phyloP scores from a whole-genome alignment of 2,113 vertebrate genomes.

The Siniperca chuatsi region DNA sequence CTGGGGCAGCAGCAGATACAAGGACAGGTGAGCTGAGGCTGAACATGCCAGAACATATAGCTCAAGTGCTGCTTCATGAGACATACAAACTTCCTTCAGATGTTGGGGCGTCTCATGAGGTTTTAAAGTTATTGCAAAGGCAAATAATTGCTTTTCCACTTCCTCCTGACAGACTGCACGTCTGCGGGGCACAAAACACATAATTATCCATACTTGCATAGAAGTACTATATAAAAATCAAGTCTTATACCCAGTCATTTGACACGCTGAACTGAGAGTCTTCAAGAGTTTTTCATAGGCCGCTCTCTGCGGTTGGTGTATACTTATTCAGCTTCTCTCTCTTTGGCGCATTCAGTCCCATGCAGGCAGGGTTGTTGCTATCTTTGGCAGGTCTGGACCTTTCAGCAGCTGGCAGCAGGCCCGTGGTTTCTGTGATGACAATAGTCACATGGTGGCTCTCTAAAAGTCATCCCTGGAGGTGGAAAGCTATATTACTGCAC shows the following conservation, averaged over 20 bases:
- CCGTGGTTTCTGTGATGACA: slow-evolving; percentile 63
- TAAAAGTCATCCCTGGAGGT: slow-evolving; percentile 51
- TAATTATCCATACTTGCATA: slow-evolving; percentile 68
- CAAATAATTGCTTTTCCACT: slow-evolving; percentile 64
- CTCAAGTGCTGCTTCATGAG: not conserved
- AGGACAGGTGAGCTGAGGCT: slow-evolving; percentile 32
- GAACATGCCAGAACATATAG: slow-evolving; percentile 26
- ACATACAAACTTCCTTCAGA: slow-evolving; percentile 30
- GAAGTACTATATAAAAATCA: slow-evolving; percentile 69
- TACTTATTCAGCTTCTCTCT: slow-evolving; percentile 34
- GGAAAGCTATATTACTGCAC: slow-evolving; percentile 15
- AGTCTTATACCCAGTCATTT: slow-evolving; percentile 61
- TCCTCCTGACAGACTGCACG: slow-evolving; percentile 61
- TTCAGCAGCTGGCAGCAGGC: slow-evolving; percentile 51
- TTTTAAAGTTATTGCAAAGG: slow-evolving; percentile 55
- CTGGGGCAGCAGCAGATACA: not conserved
- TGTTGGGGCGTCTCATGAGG: not conserved
- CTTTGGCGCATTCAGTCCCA: slow-evolving; percentile 18
- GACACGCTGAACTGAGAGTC: slow-evolving; percentile 66
- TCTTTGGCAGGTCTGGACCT: slow-evolving; percentile 72
- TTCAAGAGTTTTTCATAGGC: slow-evolving; percentile 65
- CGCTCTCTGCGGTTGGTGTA: slow-evolving; percentile 46
- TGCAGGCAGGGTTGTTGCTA: slow-evolving; percentile 62
- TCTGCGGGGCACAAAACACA: slow-evolving; percentile 57
- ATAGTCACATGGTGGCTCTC: slow-evolving; percentile 66